phyloP scores from a whole-genome alignment of 2,797 vertebrate species.

The Synanceia verrucosa region DNA sequence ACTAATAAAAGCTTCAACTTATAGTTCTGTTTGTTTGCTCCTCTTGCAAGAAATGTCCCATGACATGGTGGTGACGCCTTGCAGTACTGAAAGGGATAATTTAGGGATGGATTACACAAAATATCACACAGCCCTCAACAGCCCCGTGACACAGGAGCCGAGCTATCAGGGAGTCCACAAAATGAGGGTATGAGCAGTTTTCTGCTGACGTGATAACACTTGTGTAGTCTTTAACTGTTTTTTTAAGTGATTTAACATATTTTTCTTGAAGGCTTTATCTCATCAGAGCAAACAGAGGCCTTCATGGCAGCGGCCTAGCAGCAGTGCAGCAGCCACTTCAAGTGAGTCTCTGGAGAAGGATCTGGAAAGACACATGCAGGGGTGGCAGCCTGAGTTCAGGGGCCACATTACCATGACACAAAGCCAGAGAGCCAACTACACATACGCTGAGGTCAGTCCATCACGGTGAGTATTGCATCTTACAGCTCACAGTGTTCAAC shows the following conservation, averaged over 20 bases:
- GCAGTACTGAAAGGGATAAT: conserved; percentile 21
- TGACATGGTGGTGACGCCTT: conserved; percentile 18
- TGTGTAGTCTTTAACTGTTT: background rate
- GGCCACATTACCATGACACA: background rate
- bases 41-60: background rate
- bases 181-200: background rate
- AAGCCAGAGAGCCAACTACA: background rate
- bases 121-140: background rate
- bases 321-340: background rate
- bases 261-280: conserved; percentile 1
- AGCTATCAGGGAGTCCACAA: background rate
- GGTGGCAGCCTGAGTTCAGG: background rate
- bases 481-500: background rate
- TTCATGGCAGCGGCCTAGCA: background rate
- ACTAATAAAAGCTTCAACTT: background rate
- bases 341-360: conserved; percentile 57
- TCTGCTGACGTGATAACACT: background rate
- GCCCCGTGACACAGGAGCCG: background rate
- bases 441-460: background rate
- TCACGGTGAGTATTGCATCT: conserved; percentile 32
- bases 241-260: background rate
- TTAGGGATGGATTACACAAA: background rate
- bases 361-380: conserved; percentile 8
- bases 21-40: background rate
- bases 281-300: conserved; percentile 29